Percentiles rank a stretch among this genome's conserved stretches.
Evolutionary conservation across 2,888 invertebrate species (phyloP).

Genomic region (Sclerodermus sp.): DNA sequence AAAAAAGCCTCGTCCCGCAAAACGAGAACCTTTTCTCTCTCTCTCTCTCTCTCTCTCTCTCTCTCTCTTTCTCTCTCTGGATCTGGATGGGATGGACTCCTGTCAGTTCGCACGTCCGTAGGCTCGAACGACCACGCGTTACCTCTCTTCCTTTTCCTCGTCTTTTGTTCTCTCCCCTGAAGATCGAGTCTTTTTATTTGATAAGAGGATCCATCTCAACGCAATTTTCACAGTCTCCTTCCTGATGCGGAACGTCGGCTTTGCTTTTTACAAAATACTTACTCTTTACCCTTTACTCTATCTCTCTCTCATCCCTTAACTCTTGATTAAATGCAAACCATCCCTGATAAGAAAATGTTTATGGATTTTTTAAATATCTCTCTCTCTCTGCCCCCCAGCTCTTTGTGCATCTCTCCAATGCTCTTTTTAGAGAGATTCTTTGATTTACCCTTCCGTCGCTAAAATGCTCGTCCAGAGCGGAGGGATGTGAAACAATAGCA

Average conservation of each 20-base stretch:
- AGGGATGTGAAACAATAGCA: slow-evolving; percentile 31
- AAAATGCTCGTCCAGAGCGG: neutral
- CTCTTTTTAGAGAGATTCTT: neutral
- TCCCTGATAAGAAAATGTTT: too few relatives aligned
- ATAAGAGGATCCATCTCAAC: slow-evolving; percentile 33
- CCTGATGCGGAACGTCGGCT: too few relatives aligned
- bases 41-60: too few relatives aligned
- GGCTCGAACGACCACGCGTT: slow-evolving; percentile 27
- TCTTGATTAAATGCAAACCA: too few relatives aligned
- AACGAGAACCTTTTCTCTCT: slow-evolving; percentile 45
- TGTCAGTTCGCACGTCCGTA: slow-evolving; percentile 50
- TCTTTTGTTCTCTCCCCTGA: neutral
- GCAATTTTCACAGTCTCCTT: slow-evolving; percentile 30
- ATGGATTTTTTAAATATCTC: too few relatives aligned
- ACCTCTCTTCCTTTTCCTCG: slow-evolving; percentile 16
- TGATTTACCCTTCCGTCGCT: neutral
- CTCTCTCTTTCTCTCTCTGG: too few relatives aligned
- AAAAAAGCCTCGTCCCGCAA: slow-evolving; percentile 39
- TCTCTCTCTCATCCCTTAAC: neutral
- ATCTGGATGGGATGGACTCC: slow-evolving; percentile 43
- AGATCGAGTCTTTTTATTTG: slow-evolving; percentile 30
- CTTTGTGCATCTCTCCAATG: too few relatives aligned
- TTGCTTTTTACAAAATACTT: too few relatives aligned
- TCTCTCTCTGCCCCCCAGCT: too few relatives aligned
- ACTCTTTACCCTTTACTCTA: slow-evolving; percentile 2